phyloP scores from a whole-genome alignment of 1,140 invertebrate species.

The Ylistrum balloti region DNA sequence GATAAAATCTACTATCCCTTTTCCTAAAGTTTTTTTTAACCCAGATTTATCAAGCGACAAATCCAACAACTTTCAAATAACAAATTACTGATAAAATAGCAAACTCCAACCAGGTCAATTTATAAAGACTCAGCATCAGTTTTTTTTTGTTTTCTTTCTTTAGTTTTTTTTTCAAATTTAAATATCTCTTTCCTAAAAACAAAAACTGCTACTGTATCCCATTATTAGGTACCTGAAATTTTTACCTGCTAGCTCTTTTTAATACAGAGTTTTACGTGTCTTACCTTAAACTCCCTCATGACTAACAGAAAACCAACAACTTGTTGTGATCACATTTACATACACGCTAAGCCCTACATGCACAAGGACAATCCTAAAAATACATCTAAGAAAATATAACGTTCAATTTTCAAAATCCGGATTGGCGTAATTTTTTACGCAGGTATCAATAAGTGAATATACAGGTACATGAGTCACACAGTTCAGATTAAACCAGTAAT shows the following conservation, averaged over 20 bases:
- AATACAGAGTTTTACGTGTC: background rate
- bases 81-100: too few species aligned
- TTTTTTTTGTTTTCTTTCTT: too few species aligned
- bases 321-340: background rate
- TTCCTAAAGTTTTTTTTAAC: too few species aligned
- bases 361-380: too few species aligned
- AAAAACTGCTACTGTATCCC: background rate
- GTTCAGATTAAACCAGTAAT: background rate
- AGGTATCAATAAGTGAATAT: background rate
- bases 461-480: background rate
- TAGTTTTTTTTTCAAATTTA: background rate
- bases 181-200: background rate
- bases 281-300: background rate
- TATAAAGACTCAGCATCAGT: too few species aligned
- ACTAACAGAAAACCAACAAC: background rate
- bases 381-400: background rate
- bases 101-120: too few species aligned
- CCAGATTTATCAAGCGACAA: too few species aligned
- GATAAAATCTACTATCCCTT: too few species aligned
- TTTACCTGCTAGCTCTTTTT: background rate
- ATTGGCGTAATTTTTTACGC: background rate
- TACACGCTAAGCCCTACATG: too few species aligned
- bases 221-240: too few species aligned
- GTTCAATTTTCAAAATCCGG: constrained; percentile 39
- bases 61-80: too few species aligned